Evolutionary conservation across 2,888 invertebrate genomes (phyloP).

Genomic region (Ornithoptera alexandrae): DNA sequence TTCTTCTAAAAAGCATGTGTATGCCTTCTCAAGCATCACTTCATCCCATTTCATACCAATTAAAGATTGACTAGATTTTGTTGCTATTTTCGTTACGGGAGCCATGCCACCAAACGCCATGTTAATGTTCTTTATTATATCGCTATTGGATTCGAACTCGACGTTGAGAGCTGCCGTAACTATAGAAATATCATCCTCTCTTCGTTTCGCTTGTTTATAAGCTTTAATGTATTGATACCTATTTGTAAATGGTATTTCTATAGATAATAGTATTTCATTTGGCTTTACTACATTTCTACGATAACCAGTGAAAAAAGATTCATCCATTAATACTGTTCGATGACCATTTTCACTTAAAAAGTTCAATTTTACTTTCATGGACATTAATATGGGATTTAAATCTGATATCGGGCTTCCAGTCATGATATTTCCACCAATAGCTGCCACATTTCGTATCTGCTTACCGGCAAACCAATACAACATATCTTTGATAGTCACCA

Average conservation of each 20-base stretch:
- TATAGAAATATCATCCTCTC: constrained; percentile 95
- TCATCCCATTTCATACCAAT: constrained; percentile 84
- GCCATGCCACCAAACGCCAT: constrained; percentile 97
- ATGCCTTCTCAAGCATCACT: constrained; percentile 82
- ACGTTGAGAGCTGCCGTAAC: constrained; percentile 90
- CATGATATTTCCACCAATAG: constrained; percentile 96
- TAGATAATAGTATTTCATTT: constrained; percentile 86
- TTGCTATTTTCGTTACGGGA: constrained; percentile 89
- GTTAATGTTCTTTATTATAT: constrained; percentile 79
- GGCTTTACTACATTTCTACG: constrained; percentile 84
- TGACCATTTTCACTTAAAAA: constrained; percentile 78
- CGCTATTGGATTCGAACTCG: constrained; percentile 76
- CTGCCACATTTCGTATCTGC: constrained; percentile 97
- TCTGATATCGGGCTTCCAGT: constrained; percentile 98
- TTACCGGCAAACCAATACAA: constrained; percentile 97
- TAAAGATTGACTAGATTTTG: constrained; percentile 82
- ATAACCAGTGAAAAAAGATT: constrained; percentile 89
- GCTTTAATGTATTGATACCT: constrained; percentile 86
- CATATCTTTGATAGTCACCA: constrained; percentile 88
- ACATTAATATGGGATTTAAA: constrained; percentile 94
- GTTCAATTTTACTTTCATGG: constrained; percentile 88
- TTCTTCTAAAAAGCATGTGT: constrained; percentile 84
- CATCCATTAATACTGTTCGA: constrained; percentile 84
- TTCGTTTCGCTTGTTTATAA: constrained; percentile 90
- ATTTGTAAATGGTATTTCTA: constrained; percentile 85